These are phyloP conservation scores for Mastigias papua DNA, from an alignment of 30 jellyfish, hydroid and myxozoan species.

Conservation along the genomic window DNA sequence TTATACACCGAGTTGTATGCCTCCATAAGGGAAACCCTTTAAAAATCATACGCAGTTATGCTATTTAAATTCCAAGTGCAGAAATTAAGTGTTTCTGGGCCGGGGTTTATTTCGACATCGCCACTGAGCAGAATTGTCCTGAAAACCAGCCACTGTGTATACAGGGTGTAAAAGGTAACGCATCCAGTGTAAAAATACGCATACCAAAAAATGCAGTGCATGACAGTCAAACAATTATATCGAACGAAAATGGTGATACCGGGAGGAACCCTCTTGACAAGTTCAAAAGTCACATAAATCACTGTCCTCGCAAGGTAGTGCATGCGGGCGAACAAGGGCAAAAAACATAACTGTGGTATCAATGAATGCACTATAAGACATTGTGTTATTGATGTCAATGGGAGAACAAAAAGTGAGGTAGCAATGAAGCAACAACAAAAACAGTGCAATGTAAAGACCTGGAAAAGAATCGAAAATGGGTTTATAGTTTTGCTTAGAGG, in stretches of 20 bases:
- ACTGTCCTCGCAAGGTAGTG: slow-evolving; percentile 50
- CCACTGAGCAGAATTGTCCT: slow-evolving; percentile 70
- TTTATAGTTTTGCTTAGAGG: slow-evolving; percentile 28
- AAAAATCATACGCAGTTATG: slow-evolving; percentile 69
- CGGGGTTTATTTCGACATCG: slow-evolving; percentile 75
- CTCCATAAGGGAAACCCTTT: slow-evolving; percentile 59
- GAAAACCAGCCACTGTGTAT: slow-evolving; percentile 62
- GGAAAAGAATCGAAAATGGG: slow-evolving; percentile 50
- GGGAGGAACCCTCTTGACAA: slow-evolving; percentile 59
- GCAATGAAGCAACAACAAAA: slow-evolving; percentile 45
- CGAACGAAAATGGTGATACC: slow-evolving; percentile 39
- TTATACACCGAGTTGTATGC: slow-evolving; percentile 74
- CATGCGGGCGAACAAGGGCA: slow-evolving; percentile 67
- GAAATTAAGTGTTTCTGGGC: slow-evolving; percentile 65
- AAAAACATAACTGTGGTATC: slow-evolving; percentile 38
- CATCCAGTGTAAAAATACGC: slow-evolving; percentile 45
- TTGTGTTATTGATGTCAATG: slow-evolving; percentile 27
- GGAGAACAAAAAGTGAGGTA: slow-evolving; percentile 37
- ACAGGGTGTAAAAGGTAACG: slow-evolving; percentile 46
- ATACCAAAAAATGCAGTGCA: slow-evolving; percentile 15
- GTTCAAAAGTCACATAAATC: slow-evolving; percentile 46
- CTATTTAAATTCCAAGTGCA: slow-evolving; percentile 71
- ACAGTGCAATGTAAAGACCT: slow-evolving; percentile 20
- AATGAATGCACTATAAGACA: slow-evolving; percentile 31
- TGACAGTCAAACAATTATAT: slow-evolving; percentile 16